Base-by-base conservation (phyloP, 2,113 vertebrate genomes). In the Macquaria australasica region DNA sequence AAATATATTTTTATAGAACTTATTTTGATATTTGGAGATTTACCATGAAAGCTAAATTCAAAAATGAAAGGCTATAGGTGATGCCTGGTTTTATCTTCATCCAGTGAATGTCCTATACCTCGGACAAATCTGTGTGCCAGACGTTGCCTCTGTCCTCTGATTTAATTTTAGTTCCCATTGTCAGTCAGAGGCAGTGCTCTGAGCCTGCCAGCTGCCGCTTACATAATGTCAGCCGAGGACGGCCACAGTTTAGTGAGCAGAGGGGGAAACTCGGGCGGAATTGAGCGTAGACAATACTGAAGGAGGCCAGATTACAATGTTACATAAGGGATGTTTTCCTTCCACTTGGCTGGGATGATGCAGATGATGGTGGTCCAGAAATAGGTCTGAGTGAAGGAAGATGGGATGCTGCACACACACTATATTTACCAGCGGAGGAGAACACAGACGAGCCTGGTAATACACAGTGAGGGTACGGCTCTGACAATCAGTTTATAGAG, bases 241-340 rank as follows among this genome's bases (percentile, higher is more conserved):
- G 59, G 69, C 76, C 82, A 87, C 82, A 75, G 83, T 92, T 91
- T 90, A 69, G 73, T 72, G 78, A 89, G 86, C 83, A 70, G 79
- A 86, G 74, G 48, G 79, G 75, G 71, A 25, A 43, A 60, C 77
- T 83, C 21, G 21, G 73, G 85, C 50, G 8, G 68, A 87, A 86
- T 31, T 77, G 77, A 88, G 60, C 75, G 25, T 59, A 63, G 64
- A 86, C 83, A 78, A 82, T 50, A 62, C 74, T 73, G 82, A 77
- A 73, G 14, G 59, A 83, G 77, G 89, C 81, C 69, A 63, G 64
- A 77, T 84, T 80, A 79, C 79, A 50, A 25, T 3, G 23, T 93
- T 90, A 86, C 83, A 67, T 94, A 94, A 93, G 79, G 53, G 67
- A 83, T 75, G 87, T 82, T 90, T 91, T 85, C 81, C 88, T 92